Evolutionary conservation across 2,888 invertebrate genomes (phyloP), one percentile per base, ranked within the genome.

Genomic region (Saturnia pavonia): DNA sequence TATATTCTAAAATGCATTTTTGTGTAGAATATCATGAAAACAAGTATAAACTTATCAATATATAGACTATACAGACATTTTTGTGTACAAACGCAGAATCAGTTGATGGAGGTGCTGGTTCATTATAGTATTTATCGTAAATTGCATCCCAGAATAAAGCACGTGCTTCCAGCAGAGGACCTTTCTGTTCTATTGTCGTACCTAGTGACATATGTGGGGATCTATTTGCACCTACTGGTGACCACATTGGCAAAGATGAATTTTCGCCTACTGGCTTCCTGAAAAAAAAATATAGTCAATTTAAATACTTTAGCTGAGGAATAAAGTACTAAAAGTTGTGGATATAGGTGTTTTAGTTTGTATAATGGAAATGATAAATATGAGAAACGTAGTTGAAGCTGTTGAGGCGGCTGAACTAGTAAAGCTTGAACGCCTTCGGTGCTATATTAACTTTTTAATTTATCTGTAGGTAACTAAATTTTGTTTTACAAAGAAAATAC

Each of bases 61-160:
- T 6, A 42, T 66, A 66, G 1, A 66, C n/a, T 8, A 66, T 16
- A 54, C 9, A 66, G 25, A 11, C 22, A 54, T 51, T 70, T 66
- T 42, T 51, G 9, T 66, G 48, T 22, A 19, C 48, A 6, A 34
- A 72, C 12, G 43, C 71, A 48, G 67, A 67, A 12, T 40, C 66
- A 22, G 42, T 27, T 22, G 43, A 25, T 1, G 83, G 82, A 19
- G 82, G 73, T 22, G 73, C 68, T 1, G 83, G 82, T 0, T 19
- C 57, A 4, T 72, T 73, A 43, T 81, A 80, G 72, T 79, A 72
- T 43, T 71, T 71, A 0, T 75, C 73, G 63, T 82, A 82, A 25
- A 82, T 81, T 45, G 73, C 71, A 40, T 81, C 75, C 83, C 83
- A 82, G 72, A 83, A 78, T 3, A 67, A 54, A 45, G 74, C 67